phyloP scores from a whole-genome alignment of 2,113 vertebrate species.

The Oxyruncus cristatus region DNA sequence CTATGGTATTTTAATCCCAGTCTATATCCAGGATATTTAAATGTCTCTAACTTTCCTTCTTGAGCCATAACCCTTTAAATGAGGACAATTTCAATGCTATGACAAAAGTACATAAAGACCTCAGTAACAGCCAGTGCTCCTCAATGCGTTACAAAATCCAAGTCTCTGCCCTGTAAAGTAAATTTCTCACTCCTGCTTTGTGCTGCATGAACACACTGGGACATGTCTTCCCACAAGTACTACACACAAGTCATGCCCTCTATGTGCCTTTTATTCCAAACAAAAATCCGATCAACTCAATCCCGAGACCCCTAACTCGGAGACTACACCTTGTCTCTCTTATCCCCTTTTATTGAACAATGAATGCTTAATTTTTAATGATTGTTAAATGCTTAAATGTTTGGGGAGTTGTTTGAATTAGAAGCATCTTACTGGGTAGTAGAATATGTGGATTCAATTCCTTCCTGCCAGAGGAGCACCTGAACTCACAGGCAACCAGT shows the following conservation, averaged over 20 bases:
- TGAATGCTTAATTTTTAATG: background rate
- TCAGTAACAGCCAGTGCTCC: background rate
- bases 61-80: background rate
- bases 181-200: background rate
- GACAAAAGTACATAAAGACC: background rate
- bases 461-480: background rate
- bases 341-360: background rate
- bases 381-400: background rate
- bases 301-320: background rate
- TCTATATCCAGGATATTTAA: background rate
- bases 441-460: background rate
- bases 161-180: background rate
- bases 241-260: background rate
- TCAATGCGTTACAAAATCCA: fast-evolving
- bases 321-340: background rate
- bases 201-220: background rate
- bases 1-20: background rate
- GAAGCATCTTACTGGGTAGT: background rate
- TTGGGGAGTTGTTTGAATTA: background rate
- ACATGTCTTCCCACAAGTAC: background rate
- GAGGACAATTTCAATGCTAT: background rate
- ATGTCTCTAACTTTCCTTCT: background rate
- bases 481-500: background rate
- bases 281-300: background rate
- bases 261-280: background rate